A percentile compares a stretch with the other conserved stretches of the same genome.
phyloP scores from a whole-genome alignment of 2,888 invertebrate species.

The Pemphredon lugubris region DNA sequence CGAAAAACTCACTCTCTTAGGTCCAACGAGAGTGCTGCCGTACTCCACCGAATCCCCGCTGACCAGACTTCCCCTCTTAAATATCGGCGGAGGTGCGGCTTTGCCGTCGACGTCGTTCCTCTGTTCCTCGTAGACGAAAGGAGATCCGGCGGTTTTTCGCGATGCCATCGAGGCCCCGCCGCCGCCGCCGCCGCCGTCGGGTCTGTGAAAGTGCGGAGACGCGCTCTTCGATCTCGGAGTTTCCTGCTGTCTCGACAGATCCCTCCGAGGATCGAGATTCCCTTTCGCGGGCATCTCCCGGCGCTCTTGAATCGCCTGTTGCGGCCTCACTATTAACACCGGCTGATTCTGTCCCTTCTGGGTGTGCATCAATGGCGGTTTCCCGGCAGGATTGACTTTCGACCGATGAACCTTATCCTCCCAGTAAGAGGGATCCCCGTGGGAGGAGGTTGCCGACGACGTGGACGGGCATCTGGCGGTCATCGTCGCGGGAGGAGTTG shows the following conservation, averaged over 20 bases:
- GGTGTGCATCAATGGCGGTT: conserved; percentile 71
- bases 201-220: conserved; percentile 80
- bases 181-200: conserved; percentile 52
- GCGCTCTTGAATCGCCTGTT: conserved; percentile 71
- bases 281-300: conserved; percentile 45
- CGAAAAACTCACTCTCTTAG: conserved; percentile 83
- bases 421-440: conserved; percentile 59
- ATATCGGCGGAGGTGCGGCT: conserved; percentile 79
- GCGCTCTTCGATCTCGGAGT: conserved; percentile 81
- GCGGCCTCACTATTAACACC: conserved; percentile 75
- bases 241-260: conserved; percentile 22
- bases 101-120: conserved; percentile 38
- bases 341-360: conserved; percentile 76
- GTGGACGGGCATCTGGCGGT: neutral
- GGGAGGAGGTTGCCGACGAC: neutral
- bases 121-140: conserved; percentile 65
- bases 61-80: conserved; percentile 82
- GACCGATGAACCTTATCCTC: conserved; percentile 45
- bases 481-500: neutral
- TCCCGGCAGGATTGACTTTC: conserved; percentile 64
- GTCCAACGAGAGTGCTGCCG: conserved; percentile 76
- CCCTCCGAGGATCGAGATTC: conserved; percentile 9
- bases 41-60: conserved; percentile 75
- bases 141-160: conserved; percentile 18
- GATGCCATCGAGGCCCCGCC: no score